A percentile compares a stretch with the other conserved stretches of the same genome.
Conservation (phyloP, 2,113 vertebrate species). For the Hucho hucho region DNA sequence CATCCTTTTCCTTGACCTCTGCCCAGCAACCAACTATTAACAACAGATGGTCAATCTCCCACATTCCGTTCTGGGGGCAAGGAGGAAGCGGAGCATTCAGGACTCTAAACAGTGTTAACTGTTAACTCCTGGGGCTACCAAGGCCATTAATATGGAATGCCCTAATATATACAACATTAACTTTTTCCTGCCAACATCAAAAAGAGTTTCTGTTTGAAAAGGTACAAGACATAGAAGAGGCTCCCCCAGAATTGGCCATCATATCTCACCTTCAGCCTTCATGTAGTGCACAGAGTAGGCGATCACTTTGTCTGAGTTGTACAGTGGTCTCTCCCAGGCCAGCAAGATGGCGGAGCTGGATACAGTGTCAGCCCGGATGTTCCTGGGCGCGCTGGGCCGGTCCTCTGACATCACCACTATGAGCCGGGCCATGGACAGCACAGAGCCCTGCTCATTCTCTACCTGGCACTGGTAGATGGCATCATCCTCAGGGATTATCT, state of each 20-base stretch:
- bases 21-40: constrained; percentile 64
- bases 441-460: constrained; percentile 89
- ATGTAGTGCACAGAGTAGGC: constrained; percentile 98
- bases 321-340: constrained; percentile 92
- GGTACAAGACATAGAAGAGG: neutral
- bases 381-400: constrained; percentile 90
- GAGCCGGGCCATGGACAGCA: constrained; percentile 88
- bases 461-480: constrained; percentile 97
- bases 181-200: constrained; percentile 9
- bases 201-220: neutral
- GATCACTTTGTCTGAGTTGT: constrained; percentile 95
- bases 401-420: constrained; percentile 98
- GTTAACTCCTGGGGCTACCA: constrained; percentile 46
- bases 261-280: constrained; percentile 90
- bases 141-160: constrained; percentile 7
- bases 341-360: constrained; percentile 95
- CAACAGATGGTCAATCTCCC: constrained; percentile 29
- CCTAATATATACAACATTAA: constrained; percentile 67
- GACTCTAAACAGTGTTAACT: constrained; percentile 46
- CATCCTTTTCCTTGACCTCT: constrained; percentile 41
- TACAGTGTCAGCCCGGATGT: constrained; percentile 89
- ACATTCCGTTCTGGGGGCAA: constrained; percentile 24
- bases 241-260: constrained; percentile 15
- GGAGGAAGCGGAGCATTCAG: constrained; percentile 9
- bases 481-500: constrained; percentile 97